A percentile compares a stretch with the other conserved stretches of the same genome.
phyloP scores from a whole-genome alignment of 2,888 invertebrate species.

The Agonopterix arenella region DNA sequence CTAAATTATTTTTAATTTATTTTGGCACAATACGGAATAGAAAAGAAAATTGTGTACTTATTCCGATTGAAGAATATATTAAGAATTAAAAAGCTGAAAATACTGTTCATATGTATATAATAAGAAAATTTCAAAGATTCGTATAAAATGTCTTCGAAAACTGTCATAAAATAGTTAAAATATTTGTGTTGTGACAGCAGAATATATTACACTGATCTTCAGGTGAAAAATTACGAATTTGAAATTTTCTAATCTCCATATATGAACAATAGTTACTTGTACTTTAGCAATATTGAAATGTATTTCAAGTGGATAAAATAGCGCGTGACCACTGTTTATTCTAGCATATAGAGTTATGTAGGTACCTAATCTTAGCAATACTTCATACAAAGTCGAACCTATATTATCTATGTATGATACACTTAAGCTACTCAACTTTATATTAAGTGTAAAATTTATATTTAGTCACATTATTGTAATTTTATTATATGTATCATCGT shows the following conservation, averaged over 20 bases:
- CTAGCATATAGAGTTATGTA: conserved; percentile 28
- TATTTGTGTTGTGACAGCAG: no score
- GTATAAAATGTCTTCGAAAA: no score
- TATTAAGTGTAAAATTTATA: conserved; percentile 74
- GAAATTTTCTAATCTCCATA: not conserved
- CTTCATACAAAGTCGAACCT: conserved; percentile 70
- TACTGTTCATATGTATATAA: no score
- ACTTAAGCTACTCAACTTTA: conserved; percentile 70
- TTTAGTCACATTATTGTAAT: conserved; percentile 74
- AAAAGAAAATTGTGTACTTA: conserved; percentile 17
- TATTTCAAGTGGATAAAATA: conserved; percentile 17
- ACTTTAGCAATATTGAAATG: not conserved
- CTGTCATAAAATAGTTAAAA: no score
- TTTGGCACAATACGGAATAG: conserved; percentile 70
- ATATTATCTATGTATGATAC: conserved; percentile 67
- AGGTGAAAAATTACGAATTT: no score
- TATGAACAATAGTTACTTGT: conserved; percentile 4
- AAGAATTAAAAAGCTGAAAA: no score
- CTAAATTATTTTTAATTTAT: conserved; percentile 39
- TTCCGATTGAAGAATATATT: not conserved
- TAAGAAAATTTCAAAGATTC: no score
- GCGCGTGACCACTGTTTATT: conserved; percentile 34
- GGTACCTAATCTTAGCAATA: conserved; percentile 60
- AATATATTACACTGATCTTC: no score
- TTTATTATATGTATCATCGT: conserved; percentile 73